Evolutionary conservation across 2,888 invertebrate species (phyloP), one percentile per base, ranked within the genome.

Genomic region (Drosophila monieri): DNA sequence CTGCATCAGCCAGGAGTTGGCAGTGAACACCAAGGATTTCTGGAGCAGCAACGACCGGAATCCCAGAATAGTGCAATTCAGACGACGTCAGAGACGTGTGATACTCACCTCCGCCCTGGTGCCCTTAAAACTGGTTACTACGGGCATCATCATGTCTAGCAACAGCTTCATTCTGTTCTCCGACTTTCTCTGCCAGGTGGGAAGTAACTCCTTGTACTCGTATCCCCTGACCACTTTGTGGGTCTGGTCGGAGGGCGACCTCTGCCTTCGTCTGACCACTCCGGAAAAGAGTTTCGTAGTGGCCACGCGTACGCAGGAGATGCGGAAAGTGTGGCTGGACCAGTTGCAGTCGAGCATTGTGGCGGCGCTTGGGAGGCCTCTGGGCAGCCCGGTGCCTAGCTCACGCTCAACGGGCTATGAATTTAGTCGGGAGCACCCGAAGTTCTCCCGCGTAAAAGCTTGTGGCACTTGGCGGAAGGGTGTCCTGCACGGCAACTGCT

Each of bases 151-250:
- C 35, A 78, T 77, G 44, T 94, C 95, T 4, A 94, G 94, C 0
- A 95, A 96, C 85, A 95, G 95, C 93, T 96, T 97, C 85, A 94
- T 97, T 76, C 92, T 97, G 52, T 94, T 97, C 86, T 96, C 95
- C 59, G 97, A 97, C 90, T 92, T 95, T 58, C 95, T 97, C 72
- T 94, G 97, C 59, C 96, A 97, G 87, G 92, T 95, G 25, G 93
- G 93, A 83, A 79, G 67, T 27, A 95, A 95, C 37, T 94, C 95
- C 25, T 93, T 94, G 1, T 93, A 94, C 54, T 93, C 93, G 0
- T 95, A 96, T 91, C 94, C 95, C 8, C 92, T 97, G 72, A 93
- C 93, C 70, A 95, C 95, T 0, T 90, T 97, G 47, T 97, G 97
- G 97, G 93, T 97, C 2, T 96, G 96, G 89, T 92, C 94, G 4